These are phyloP conservation scores for Lysandra coridon DNA, from an alignment of 2,888 invertebrate species.

Conservation along the genomic window DNA sequence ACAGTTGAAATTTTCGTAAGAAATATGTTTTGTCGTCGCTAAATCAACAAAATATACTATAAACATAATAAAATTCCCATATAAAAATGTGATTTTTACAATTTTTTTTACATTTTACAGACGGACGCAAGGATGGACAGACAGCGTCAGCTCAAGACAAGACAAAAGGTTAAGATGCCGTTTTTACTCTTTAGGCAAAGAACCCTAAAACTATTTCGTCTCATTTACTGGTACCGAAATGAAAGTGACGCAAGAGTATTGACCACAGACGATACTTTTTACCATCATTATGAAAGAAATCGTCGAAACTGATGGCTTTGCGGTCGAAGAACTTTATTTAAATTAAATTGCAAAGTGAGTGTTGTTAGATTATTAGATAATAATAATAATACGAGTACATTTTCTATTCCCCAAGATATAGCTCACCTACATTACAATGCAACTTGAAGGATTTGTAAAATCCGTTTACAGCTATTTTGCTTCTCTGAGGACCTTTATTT, in stretches of 20 bases:
- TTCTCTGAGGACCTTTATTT: background rate
- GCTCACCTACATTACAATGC: background rate
- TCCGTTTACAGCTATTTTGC: background rate
- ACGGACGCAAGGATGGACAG: too few species aligned
- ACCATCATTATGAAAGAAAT: slow-evolving; percentile 21
- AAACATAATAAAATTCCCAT: too few species aligned
- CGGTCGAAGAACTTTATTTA: slow-evolving; percentile 18
- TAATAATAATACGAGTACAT: background rate
- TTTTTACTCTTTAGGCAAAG: background rate
- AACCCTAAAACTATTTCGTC: slow-evolving; percentile 9
- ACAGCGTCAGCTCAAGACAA: too few species aligned
- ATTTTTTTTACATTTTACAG: too few species aligned
- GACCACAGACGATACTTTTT: slow-evolving; percentile 24
- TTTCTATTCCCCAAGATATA: background rate
- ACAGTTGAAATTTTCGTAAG: too few species aligned
- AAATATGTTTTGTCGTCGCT: too few species aligned
- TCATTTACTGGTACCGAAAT: slow-evolving; percentile 4
- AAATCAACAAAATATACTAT: too few species aligned
- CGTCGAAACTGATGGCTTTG: slow-evolving; percentile 8
- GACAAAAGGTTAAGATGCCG: background rate
- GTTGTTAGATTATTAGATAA: background rate
- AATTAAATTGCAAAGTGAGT: background rate
- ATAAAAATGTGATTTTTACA: too few species aligned
- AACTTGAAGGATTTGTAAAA: background rate
- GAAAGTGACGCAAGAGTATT: slow-evolving; percentile 21